Evolutionary conservation across 2,888 invertebrate species (phyloP).

Genomic region (Phyllotreta striolata): DNA sequence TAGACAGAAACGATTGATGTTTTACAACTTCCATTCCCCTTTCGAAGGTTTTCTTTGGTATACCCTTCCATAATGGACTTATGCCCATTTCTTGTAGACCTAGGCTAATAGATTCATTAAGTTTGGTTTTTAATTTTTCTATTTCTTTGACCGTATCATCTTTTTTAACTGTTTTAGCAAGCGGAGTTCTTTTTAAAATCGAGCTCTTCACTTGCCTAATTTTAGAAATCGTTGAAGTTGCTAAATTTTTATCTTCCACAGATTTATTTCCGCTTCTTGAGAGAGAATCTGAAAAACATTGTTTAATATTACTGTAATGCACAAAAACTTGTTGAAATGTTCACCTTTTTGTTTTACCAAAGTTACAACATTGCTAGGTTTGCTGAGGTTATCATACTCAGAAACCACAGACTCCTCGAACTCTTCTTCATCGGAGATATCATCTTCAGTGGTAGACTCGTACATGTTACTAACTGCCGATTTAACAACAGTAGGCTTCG

Average conservation of each 20-base stretch:
- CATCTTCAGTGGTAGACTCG: slow-evolving; percentile 2
- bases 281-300: background rate
- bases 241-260: background rate
- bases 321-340: background rate
- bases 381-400: background rate
- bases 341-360: slow-evolving; percentile 7
- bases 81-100: slow-evolving; percentile 67
- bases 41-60: slow-evolving; percentile 66
- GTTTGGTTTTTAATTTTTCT: slow-evolving; percentile 31
- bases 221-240: background rate
- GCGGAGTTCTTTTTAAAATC: background rate
- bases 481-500: slow-evolving; percentile 9
- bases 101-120: slow-evolving; percentile 25
- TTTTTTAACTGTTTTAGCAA: slow-evolving; percentile 36
- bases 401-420: background rate
- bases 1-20: slow-evolving; percentile 66
- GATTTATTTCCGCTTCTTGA: background rate
- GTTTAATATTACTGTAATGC: background rate
- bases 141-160: slow-evolving; percentile 29
- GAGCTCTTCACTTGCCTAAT: background rate
- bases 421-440: background rate
- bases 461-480: slow-evolving; percentile 4
- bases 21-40: slow-evolving; percentile 67
- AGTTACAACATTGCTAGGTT: background rate
- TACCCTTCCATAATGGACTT: slow-evolving; percentile 69